Base-by-base conservation (phyloP, 64 coral and sea anemone genomes). In the Actinia equina region DNA sequence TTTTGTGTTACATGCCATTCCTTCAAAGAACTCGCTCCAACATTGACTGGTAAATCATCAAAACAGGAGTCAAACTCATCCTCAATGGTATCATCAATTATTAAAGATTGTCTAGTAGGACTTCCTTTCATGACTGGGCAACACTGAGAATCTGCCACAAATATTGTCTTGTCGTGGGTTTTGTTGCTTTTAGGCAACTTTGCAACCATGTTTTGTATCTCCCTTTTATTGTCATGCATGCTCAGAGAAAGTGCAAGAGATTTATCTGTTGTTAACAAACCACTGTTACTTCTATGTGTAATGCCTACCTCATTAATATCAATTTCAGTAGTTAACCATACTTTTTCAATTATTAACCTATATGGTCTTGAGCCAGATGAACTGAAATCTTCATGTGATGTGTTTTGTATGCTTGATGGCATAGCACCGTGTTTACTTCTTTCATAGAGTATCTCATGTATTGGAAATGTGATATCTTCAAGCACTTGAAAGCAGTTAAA, bases 401-500 rank as follows among this genome's bases (percentile, higher is more conserved):
- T 14, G 2, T 14, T 25, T 12, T 10, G 26, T 27, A 41, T 25
- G 22, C 22, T 69, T 69, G n/a, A 69, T 7, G 20, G n/a, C n/a
- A 69, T 69, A 41, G 2, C 25, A 74, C 23, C 26, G 42, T 14
- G n/a, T 1, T 74, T 74, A 37, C 25, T 74, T 74, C 69, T 74
- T 14, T 74, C 62, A 23, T 6, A 13, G 9, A 74, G 6, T 81
- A 14, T n/a, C 27, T 81, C 78, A 22, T 81, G 78, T 52, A 94
- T 30, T 20, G 77, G 61, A 86, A 86, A 18, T 43, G 83, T 74
- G 30, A 70, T 51, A 83, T 85, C 59, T 74, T 89, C 74, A 1
- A 77, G 80, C 61, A 94, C 83, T 25, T 58, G 27, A 41, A 89
- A 44, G 64, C 84, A 84, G 26, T 84, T 80, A 59, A 62, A 43